Conservation (phyloP, 2,888 invertebrate genomes). For the Scaptomyza cyrtandrae region DNA sequence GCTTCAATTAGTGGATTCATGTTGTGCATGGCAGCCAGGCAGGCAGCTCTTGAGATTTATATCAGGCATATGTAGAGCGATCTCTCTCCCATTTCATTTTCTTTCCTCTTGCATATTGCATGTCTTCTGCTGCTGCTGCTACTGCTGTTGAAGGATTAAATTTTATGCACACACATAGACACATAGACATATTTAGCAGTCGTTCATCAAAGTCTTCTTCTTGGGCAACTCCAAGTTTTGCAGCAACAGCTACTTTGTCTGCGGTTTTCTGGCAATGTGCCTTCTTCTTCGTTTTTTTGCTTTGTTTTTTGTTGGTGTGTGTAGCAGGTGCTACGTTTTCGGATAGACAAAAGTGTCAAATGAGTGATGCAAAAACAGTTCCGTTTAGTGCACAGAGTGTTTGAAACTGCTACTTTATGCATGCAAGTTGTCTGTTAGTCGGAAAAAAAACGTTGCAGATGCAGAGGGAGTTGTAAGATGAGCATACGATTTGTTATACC, state of each 20-base stretch:
- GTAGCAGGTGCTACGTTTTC: slow-evolving; percentile 60
- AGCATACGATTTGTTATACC: background rate
- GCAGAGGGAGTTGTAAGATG: background rate
- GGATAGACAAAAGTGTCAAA: slow-evolving; percentile 77
- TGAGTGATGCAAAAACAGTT: slow-evolving; percentile 75
- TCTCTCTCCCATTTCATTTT: background rate
- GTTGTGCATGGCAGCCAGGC: slow-evolving; percentile 66
- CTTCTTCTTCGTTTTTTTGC: background rate
- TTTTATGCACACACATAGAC: slow-evolving; percentile 45
- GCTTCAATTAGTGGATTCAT: slow-evolving; percentile 80
- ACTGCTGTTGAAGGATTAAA: slow-evolving; percentile 67
- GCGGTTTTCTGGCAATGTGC: slow-evolving; percentile 45
- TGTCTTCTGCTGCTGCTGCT: slow-evolving; percentile 58
- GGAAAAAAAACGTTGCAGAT: background rate
- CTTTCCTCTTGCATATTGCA: slow-evolving; percentile 44
- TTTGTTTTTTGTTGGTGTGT: background rate
- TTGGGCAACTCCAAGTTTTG: slow-evolving; percentile 28
- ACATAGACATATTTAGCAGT: slow-evolving; percentile 31
- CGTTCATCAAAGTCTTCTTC: slow-evolving; percentile 73
- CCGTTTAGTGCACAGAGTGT: background rate
- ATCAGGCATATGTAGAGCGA: slow-evolving; percentile 67
- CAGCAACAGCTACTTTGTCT: slow-evolving; percentile 34
- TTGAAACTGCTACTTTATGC: slow-evolving; percentile 12
- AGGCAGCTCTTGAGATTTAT: slow-evolving; percentile 69
- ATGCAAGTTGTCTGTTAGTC: slow-evolving; percentile 25